Percentiles rank a stretch among this genome's conserved stretches.
phyloP scores from a whole-genome alignment of 2,888 invertebrate genomes.

The Proisotoma minuta region DNA sequence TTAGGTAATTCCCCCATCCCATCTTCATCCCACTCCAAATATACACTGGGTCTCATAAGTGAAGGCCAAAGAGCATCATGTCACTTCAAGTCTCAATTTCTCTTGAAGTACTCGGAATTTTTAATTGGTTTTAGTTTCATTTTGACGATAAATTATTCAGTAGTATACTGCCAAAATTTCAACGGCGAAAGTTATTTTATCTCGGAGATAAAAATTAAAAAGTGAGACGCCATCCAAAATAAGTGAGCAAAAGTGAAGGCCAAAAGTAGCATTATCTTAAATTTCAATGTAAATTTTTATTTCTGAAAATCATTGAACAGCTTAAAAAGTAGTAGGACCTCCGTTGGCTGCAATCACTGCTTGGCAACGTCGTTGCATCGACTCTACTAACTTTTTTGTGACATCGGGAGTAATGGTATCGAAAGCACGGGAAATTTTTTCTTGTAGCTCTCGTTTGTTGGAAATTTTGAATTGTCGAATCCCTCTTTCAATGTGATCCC shows the following conservation, averaged over 20 bases:
- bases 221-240: not conserved
- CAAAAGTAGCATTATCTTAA: too few species aligned
- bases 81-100: not conserved
- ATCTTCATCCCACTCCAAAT: too few species aligned
- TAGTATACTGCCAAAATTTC: not conserved
- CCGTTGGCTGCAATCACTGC: slow-evolving; percentile 20
- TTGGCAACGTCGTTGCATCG: slow-evolving; percentile 5
- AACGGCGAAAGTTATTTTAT: not conserved
- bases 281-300: too few species aligned
- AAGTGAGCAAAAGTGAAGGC: not conserved
- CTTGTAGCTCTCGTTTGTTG: not conserved
- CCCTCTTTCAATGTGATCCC: slow-evolving; percentile 12
- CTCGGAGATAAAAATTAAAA: not conserved
- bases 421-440: slow-evolving; percentile 1
- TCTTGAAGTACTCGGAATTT: not conserved
- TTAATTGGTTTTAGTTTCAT: not conserved
- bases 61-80: not conserved
- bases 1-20: too few species aligned
- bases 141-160: not conserved
- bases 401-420: not conserved
- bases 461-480: not conserved
- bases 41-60: not conserved
- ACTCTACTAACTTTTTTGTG: slow-evolving; percentile 6
- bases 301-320: too few species aligned
- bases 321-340: too few species aligned